Percentiles rank a stretch among this genome's conserved stretches.
phyloP scores from a whole-genome alignment of 2,797 vertebrate genomes.

The Perodicticus potto region DNA sequence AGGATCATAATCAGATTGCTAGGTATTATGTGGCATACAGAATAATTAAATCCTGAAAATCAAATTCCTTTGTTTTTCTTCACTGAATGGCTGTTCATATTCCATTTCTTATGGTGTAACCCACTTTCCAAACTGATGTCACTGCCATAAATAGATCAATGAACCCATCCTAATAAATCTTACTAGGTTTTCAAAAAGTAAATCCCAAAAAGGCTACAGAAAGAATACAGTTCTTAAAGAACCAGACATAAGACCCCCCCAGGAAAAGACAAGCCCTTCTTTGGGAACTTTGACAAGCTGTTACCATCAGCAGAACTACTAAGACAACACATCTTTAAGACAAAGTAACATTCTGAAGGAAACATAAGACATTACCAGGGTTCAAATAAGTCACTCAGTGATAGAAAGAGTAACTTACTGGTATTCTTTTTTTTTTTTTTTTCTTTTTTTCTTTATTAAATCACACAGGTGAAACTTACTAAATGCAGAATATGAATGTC shows the following conservation, averaged over 20 bases:
- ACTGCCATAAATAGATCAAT: constrained; percentile 77
- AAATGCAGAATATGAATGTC: no score
- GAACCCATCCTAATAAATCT: constrained; percentile 75
- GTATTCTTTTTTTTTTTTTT: background rate
- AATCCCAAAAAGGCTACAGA: constrained; percentile 42
- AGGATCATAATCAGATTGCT: constrained; percentile 6
- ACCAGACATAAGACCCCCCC: background rate
- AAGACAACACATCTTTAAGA: constrained; percentile 12
- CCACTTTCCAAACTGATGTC: constrained; percentile 68
- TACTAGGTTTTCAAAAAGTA: constrained; percentile 64
- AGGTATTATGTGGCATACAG: background rate
- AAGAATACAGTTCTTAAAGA: constrained; percentile 65
- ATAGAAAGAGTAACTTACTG: background rate
- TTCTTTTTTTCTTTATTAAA: no score
- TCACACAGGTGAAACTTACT: no score
- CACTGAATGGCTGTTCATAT: constrained; percentile 23
- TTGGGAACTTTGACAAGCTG: background rate
- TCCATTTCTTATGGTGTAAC: constrained; percentile 70
- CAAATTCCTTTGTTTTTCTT: constrained; percentile 63
- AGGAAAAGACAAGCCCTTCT: constrained; percentile 21
- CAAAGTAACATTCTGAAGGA: constrained; percentile 8
- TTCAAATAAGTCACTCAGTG: constrained; percentile 24
- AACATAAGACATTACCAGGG: background rate
- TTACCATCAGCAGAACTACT: background rate
- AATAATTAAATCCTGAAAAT: constrained; percentile 47